Percentiles rank a stretch among this genome's conserved stretches.
Evolutionary conservation across 2,888 invertebrate species (phyloP).

Genomic region (Sphaerophoria taeniata): DNA sequence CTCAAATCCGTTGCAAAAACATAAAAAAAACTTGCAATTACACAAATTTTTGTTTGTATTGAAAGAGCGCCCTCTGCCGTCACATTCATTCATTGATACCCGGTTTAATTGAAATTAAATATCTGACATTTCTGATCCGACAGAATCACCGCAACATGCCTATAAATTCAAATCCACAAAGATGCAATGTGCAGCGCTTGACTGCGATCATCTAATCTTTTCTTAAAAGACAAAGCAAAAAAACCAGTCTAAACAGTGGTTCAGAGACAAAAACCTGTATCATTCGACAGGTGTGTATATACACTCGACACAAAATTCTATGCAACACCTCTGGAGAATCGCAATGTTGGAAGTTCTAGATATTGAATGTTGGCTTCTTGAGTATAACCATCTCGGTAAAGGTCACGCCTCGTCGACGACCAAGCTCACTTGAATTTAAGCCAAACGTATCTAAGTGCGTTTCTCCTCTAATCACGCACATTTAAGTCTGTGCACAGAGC

Average conservation of each 20-base stretch:
- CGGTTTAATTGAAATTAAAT: conserved; percentile 63
- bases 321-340: conserved; percentile 57
- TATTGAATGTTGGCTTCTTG: background rate
- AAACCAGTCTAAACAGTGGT: conserved; percentile 46
- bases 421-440: conserved; percentile 23
- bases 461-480: background rate
- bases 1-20: conserved; percentile 26
- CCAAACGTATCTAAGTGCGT: conserved; percentile 54
- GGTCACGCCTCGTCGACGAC: conserved; percentile 42
- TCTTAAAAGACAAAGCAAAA: conserved; percentile 27
- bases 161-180: conserved; percentile 27
- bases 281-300: conserved; percentile 23
- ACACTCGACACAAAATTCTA: conserved; percentile 57
- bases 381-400: conserved; percentile 49
- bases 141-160: conserved; percentile 52
- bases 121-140: conserved; percentile 61
- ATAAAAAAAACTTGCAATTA: conserved; percentile 36
- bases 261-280: conserved; percentile 56
- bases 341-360: background rate
- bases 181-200: conserved; percentile 12
- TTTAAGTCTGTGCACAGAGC: background rate
- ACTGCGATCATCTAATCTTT: conserved; percentile 47
- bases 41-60: conserved; percentile 15
- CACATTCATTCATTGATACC: conserved; percentile 13
- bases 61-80: conserved; percentile 22